Percentiles rank a stretch among this genome's conserved stretches.
These are phyloP conservation scores for Thymelicus sylvestris DNA, from an alignment of 2,888 invertebrate species.

Conservation along the genomic window DNA sequence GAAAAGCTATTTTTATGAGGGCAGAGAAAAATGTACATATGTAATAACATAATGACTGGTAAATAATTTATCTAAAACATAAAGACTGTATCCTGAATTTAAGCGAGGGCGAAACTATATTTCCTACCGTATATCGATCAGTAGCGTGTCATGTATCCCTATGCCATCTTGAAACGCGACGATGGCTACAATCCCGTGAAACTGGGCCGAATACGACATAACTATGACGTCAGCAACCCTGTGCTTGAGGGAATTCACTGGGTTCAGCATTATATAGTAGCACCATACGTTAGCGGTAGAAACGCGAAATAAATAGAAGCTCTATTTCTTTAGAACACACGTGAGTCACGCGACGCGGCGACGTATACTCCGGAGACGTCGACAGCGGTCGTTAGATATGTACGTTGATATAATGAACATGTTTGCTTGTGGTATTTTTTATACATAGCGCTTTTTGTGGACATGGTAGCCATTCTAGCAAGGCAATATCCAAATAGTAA, in stretches of 20 bases:
- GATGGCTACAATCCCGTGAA: neutral
- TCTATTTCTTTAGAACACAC: conserved; percentile 6
- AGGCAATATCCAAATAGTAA: no score
- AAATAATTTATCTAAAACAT: no score
- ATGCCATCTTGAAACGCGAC: no score
- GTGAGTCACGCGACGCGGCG: conserved; percentile 18
- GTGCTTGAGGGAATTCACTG: conserved; percentile 11
- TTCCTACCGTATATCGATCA: no score
- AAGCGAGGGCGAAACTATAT: no score
- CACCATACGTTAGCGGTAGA: neutral
- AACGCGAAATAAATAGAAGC: conserved; percentile 7
- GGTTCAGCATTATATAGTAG: conserved; percentile 2
- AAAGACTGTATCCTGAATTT: no score
- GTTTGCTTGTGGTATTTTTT: neutral
- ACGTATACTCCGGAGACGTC: neutral
- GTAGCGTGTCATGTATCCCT: no score
- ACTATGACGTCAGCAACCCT: neutral
- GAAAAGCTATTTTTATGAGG: no score
- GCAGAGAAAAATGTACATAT: no score
- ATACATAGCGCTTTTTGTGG: neutral
- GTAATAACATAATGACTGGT: no score
- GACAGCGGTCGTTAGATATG: neutral
- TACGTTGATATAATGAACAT: conserved; percentile 7
- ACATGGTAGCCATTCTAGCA: neutral
- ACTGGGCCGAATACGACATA: neutral